A percentile compares a stretch with the other conserved stretches of the same genome.
Conservation (phyloP, 2,113 vertebrate species). For the Desmodus rotundus region DNA sequence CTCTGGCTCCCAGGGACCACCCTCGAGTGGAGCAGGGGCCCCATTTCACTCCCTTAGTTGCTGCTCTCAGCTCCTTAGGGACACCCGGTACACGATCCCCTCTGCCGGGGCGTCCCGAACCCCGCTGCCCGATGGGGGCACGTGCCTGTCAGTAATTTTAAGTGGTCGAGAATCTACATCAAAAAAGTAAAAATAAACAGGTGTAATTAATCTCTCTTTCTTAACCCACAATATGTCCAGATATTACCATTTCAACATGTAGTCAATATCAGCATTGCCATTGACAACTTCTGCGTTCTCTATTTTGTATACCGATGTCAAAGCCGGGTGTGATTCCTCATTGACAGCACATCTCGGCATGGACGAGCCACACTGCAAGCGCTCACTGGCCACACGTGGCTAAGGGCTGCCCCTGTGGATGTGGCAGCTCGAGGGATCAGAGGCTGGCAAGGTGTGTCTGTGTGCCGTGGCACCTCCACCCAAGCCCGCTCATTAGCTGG, state of each 20-base stretch:
- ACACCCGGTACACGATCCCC: too few relatives aligned
- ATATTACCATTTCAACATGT: background rate
- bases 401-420: accelerated
- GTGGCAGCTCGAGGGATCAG: accelerated
- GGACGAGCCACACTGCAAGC: background rate
- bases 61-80: too few relatives aligned
- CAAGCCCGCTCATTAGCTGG: background rate
- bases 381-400: accelerated
- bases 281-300: background rate
- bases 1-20: too few relatives aligned
- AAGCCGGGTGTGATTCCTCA: background rate
- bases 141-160: background rate
- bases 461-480: accelerated
- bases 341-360: accelerated
- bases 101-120: background rate
- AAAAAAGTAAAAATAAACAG: background rate
- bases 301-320: background rate
- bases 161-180: background rate
- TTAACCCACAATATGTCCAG: background rate
- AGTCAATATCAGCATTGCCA: background rate
- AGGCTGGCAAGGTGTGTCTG: accelerated
- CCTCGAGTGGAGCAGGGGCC: background rate
- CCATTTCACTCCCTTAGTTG: too few relatives aligned
- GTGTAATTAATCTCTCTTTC: background rate
- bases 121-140: background rate